Conservation (phyloP, 2,888 invertebrate genomes). For the Tridacna gigas region DNA sequence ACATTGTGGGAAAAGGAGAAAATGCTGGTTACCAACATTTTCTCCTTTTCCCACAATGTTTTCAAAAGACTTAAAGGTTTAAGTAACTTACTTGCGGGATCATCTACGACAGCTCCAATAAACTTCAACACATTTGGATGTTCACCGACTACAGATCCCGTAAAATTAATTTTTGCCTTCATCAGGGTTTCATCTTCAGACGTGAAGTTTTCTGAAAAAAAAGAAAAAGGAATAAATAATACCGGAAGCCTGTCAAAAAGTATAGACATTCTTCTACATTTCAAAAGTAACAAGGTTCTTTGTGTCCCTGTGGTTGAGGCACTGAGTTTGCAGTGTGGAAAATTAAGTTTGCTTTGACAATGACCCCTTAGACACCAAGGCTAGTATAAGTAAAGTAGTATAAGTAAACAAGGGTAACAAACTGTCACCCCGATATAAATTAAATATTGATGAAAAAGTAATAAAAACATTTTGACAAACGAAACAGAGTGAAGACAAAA, state of each 20-base stretch:
- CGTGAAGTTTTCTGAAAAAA: conserved; percentile 41
- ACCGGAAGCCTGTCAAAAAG: too few relatives aligned
- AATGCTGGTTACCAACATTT: background rate
- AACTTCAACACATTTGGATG: conserved; percentile 63
- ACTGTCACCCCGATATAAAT: too few relatives aligned
- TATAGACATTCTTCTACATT: too few relatives aligned
- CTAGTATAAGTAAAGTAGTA: too few relatives aligned
- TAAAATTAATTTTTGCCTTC: conserved; percentile 68
- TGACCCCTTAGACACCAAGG: too few relatives aligned
- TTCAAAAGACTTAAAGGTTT: background rate
- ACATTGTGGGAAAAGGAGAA: background rate
- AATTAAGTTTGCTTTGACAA: too few relatives aligned
- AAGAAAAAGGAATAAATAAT: too few relatives aligned
- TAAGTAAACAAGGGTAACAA: too few relatives aligned
- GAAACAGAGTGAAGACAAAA: background rate
- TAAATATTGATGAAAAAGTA: too few relatives aligned
- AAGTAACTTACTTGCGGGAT: conserved; percentile 11
- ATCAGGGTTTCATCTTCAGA: conserved; percentile 58
- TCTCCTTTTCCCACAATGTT: conserved; percentile 3
- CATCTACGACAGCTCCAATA: conserved; percentile 63
- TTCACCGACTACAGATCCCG: conserved; percentile 51
- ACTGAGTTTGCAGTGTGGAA: too few relatives aligned
- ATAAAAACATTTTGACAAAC: background rate
- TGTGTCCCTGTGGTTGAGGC: too few relatives aligned
- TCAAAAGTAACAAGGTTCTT: too few relatives aligned